Conservation (phyloP, 2,113 vertebrate species). For the Thomomys bottae region DNA sequence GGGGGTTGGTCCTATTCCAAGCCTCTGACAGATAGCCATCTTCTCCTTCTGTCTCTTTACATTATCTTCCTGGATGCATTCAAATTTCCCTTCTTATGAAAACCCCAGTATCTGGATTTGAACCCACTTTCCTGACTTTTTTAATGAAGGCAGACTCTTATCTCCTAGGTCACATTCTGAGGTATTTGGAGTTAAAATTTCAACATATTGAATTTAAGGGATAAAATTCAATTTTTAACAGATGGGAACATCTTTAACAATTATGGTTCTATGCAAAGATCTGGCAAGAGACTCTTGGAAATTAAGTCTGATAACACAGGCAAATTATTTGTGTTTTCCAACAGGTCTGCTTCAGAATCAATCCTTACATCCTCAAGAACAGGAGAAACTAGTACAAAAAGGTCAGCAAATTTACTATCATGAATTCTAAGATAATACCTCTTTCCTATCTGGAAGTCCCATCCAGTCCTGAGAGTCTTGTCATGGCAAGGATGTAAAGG, state of each 20-base stretch:
- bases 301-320: background rate
- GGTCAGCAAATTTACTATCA: constrained; percentile 83
- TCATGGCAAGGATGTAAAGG: background rate
- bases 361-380: constrained; percentile 42
- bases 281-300: background rate
- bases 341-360: constrained; percentile 82
- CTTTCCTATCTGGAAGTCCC: constrained; percentile 3
- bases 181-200: background rate
- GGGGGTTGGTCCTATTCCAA: background rate
- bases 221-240: background rate
- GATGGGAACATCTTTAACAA: background rate
- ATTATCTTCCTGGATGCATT: background rate
- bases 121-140: background rate
- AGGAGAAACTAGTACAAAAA: constrained; percentile 73
- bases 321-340: constrained; percentile 49
- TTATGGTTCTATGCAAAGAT: background rate
- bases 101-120: background rate
- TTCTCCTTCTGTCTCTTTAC: background rate
- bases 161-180: constrained; percentile 21
- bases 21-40: background rate
- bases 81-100: background rate
- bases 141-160: background rate
- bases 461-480: background rate
- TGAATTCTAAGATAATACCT: constrained; percentile 48
- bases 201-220: background rate